phyloP scores from a whole-genome alignment of 2,888 invertebrate species.

The Trichogramma dendrolimi region DNA sequence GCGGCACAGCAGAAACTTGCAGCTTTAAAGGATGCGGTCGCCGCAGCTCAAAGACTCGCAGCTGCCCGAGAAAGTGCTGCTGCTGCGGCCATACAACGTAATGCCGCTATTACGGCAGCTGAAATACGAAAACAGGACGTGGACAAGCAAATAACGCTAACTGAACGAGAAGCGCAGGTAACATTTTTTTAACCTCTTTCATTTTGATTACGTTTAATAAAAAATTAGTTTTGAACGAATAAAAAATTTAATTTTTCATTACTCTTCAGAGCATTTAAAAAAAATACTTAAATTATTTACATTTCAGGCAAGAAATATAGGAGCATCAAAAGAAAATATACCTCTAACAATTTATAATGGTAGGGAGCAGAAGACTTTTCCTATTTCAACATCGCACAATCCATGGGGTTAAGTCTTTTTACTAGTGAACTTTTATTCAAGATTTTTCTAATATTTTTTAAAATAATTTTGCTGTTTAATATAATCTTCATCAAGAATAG shows the following conservation, averaged over 20 bases:
- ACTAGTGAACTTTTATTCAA: not conserved
- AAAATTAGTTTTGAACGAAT: not conserved
- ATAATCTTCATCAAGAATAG: too few species aligned
- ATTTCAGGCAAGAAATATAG: slow-evolving; percentile 42
- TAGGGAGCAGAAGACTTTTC: slow-evolving; percentile 36
- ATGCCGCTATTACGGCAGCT: slow-evolving; percentile 67
- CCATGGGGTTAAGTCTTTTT: slow-evolving; percentile 38
- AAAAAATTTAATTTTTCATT: not conserved
- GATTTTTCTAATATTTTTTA: not conserved
- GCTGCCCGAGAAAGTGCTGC: slow-evolving; percentile 70
- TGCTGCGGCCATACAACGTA: slow-evolving; percentile 66
- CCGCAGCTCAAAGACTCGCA: slow-evolving; percentile 69
- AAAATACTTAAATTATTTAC: not conserved
- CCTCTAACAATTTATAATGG: slow-evolving; percentile 43
- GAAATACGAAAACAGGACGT: slow-evolving; percentile 61
- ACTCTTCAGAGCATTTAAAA: not conserved
- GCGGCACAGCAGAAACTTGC: slow-evolving; percentile 66
- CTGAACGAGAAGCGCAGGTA: slow-evolving; percentile 48
- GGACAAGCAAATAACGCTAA: slow-evolving; percentile 48
- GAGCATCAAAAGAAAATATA: slow-evolving; percentile 48
- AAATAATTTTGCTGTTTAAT: not conserved
- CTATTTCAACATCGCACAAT: slow-evolving; percentile 30
- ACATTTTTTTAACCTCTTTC: not conserved
- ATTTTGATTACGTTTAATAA: not conserved
- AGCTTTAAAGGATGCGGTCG: slow-evolving; percentile 66